A percentile compares a stretch with the other conserved stretches of the same genome.
phyloP scores from a whole-genome alignment of 2,113 vertebrate species.

The Paramormyrops kingsleyae region DNA sequence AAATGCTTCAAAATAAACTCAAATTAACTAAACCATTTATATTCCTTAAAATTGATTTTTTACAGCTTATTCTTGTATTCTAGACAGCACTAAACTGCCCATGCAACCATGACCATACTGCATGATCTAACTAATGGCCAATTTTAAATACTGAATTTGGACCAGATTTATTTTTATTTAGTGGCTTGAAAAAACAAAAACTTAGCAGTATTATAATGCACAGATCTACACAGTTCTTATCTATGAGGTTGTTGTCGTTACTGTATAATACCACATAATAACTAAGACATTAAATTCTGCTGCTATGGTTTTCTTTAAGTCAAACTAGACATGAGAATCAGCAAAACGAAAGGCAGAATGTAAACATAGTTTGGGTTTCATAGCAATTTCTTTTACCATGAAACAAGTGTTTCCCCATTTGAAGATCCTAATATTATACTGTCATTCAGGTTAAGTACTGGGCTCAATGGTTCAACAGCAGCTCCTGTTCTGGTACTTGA shows the following conservation, averaged over 20 bases:
- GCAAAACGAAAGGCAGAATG: background rate
- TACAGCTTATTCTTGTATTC: background rate
- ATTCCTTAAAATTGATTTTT: background rate
- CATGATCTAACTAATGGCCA: background rate
- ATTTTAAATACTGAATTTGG: background rate
- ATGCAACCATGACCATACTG: background rate
- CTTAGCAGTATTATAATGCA: background rate
- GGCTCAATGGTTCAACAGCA: background rate
- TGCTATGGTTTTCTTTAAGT: background rate
- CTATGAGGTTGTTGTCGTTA: background rate
- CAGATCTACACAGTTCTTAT: background rate
- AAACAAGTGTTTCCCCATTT: background rate
- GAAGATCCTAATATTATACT: background rate
- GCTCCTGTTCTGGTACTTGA: background rate
- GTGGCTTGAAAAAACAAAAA: background rate
- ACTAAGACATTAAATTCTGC: background rate
- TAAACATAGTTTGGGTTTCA: background rate
- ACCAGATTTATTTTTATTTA: background rate
- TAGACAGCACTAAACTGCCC: background rate
- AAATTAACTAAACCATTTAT: background rate
- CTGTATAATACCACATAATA: background rate
- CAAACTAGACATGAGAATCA: background rate
- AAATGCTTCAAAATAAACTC: background rate
- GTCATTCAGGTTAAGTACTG: background rate
- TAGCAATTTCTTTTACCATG: background rate